These are phyloP conservation scores for Melipona beecheii DNA, from an alignment of 2,888 invertebrate species.

Conservation along the genomic window DNA sequence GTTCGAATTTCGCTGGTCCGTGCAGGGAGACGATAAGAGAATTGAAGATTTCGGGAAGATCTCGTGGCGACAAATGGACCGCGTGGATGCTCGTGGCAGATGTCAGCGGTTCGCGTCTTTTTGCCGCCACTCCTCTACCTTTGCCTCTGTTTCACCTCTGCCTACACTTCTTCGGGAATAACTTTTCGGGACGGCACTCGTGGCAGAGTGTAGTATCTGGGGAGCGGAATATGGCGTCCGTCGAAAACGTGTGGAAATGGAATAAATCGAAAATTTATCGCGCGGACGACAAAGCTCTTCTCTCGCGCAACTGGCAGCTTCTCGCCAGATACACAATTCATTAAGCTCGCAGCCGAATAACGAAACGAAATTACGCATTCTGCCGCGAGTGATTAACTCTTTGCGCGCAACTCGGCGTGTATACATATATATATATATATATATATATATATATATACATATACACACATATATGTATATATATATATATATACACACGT, in stretches of 20 bases:
- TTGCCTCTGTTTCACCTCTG: conserved; percentile 1
- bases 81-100: conserved; percentile 64
- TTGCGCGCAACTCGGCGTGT: conserved; percentile 6
- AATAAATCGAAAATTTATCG: conserved; percentile 51
- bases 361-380: conserved; percentile 53
- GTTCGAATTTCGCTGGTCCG: conserved; percentile 51
- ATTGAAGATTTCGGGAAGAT: conserved; percentile 63
- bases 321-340: conserved; percentile 51
- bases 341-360: conserved; percentile 43
- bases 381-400: conserved; percentile 50
- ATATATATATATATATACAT: too few relatives aligned
- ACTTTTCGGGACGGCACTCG: conserved; percentile 17
- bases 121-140: conserved; percentile 18
- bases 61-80: conserved; percentile 63
- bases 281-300: conserved; percentile 18
- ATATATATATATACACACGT: too few relatives aligned
- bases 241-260: too few relatives aligned
- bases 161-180: background rate
- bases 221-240: background rate
- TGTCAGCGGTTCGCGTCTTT: conserved; percentile 62
- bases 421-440: background rate
- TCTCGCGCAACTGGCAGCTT: conserved; percentile 24
- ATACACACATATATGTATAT: too few relatives aligned
- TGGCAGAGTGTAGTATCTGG: too few relatives aligned
- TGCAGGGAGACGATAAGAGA: conserved; percentile 59